Evolutionary conservation across 2,888 invertebrate genomes (phyloP).

Genomic region (Drosophila anomalata): DNA sequence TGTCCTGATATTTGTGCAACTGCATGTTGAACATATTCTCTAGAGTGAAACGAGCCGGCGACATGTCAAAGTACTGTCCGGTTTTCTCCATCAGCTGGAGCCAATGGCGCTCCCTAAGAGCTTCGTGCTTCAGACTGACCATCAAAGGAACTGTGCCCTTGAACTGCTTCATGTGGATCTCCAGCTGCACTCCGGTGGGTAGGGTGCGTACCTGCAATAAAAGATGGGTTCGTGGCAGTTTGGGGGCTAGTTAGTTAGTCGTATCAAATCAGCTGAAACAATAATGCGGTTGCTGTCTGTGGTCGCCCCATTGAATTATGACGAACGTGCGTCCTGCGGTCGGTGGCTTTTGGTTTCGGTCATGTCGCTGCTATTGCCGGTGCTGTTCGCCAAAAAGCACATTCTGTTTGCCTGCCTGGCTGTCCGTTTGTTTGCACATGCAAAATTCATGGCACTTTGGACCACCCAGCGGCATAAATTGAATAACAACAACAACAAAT

Average conservation of each 20-base stretch:
- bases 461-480: constrained; percentile 61
- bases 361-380: constrained; percentile 8
- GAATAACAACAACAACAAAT: constrained; percentile 44
- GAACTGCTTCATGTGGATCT: constrained; percentile 94
- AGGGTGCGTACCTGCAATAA: constrained; percentile 83
- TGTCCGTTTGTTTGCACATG: constrained; percentile 65
- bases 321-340: constrained; percentile 60
- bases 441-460: constrained; percentile 54
- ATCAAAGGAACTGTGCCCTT: constrained; percentile 94
- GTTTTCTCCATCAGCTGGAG: constrained; percentile 94
- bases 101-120: constrained; percentile 96
- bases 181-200: constrained; percentile 88
- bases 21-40: constrained; percentile 97
- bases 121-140: constrained; percentile 95
- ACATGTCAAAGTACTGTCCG: constrained; percentile 92
- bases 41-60: constrained; percentile 93
- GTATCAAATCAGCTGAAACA: constrained; percentile 77
- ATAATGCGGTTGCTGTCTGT: constrained; percentile 67
- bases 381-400: constrained; percentile 62
- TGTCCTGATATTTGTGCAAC: constrained; percentile 91
- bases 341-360: constrained; percentile 51
- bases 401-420: constrained; percentile 60
- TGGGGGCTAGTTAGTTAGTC: constrained; percentile 70
- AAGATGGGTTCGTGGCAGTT: constrained; percentile 1
- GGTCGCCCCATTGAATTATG: constrained; percentile 70